phyloP scores from a whole-genome alignment of 1,140 invertebrate genomes.

The Sycophaga agraensis region DNA sequence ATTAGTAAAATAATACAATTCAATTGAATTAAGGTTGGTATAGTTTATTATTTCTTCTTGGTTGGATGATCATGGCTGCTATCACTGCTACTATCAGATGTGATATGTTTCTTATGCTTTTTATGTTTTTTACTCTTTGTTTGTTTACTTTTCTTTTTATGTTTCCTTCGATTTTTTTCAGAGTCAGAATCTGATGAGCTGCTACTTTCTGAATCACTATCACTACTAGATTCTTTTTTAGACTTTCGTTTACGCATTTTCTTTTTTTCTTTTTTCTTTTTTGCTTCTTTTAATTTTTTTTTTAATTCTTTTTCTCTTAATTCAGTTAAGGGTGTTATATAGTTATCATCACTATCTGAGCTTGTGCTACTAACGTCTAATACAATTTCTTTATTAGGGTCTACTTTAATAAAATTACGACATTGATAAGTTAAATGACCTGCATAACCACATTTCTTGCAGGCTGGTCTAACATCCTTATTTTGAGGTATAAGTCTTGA shows the following conservation, averaged over 20 bases:
- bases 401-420: slow-evolving; percentile 91
- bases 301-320: slow-evolving; percentile 75
- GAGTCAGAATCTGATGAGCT: slow-evolving; percentile 30
- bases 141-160: slow-evolving; percentile 47
- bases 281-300: slow-evolving; percentile 61
- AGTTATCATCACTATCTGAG: slow-evolving; percentile 76
- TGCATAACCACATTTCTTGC: slow-evolving; percentile 91
- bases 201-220: slow-evolving; percentile 40
- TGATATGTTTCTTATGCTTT: slow-evolving; percentile 45
- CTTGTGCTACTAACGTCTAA: slow-evolving; percentile 95
- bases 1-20: too few relatives aligned
- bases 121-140: slow-evolving; percentile 51
- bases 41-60: slow-evolving; percentile 23
- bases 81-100: slow-evolving; percentile 37
- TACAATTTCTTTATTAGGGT: slow-evolving; percentile 82
- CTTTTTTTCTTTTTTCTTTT: slow-evolving; percentile 59
- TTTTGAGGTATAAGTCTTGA: slow-evolving; percentile 60
- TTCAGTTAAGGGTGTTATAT: slow-evolving; percentile 78
- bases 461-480: slow-evolving; percentile 78
- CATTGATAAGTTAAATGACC: slow-evolving; percentile 97
- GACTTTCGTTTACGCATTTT: slow-evolving; percentile 57
- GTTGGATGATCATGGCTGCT: slow-evolving; percentile 1
- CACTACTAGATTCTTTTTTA: slow-evolving; percentile 35
- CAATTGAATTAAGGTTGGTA: too few relatives aligned
- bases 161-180: slow-evolving; percentile 36